Conservation (phyloP, 1,140 invertebrate genomes). For the Coelopa frigida region DNA sequence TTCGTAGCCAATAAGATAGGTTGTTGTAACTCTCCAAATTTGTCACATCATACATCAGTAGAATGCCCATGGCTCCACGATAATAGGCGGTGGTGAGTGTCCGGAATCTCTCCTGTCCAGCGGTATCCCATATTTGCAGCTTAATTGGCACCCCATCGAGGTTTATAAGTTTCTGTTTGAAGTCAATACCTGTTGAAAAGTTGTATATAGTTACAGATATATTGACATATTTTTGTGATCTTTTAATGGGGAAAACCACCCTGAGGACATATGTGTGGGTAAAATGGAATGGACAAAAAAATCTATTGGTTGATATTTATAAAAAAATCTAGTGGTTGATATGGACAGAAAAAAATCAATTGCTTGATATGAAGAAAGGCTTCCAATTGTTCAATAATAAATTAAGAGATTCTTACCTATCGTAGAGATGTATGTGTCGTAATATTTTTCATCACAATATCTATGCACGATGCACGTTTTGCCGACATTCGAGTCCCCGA, state of each 20-base stretch:
- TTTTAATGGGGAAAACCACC: neutral
- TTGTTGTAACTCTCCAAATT: conserved; percentile 82
- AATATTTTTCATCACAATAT: conserved; percentile 84
- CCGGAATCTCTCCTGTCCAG: conserved; percentile 45
- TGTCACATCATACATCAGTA: conserved; percentile 81
- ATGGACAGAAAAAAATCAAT: neutral
- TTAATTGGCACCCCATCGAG: conserved; percentile 78
- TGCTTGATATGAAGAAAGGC: conserved; percentile 5
- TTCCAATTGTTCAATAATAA: conserved; percentile 3
- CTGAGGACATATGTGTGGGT: neutral
- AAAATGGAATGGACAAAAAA: neutral
- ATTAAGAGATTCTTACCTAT: conserved; percentile 60
- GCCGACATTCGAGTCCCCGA: conserved; percentile 86
- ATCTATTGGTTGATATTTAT: too few relatives aligned
- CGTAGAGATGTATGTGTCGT: conserved; percentile 85
- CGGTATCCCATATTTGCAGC: conserved; percentile 81
- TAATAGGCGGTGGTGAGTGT: conserved; percentile 84
- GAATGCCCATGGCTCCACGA: conserved; percentile 77
- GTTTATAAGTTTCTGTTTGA: conserved; percentile 85
- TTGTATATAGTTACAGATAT: neutral
- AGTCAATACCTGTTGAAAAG: conserved; percentile 68
- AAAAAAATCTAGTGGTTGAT: neutral
- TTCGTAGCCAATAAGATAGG: conserved; percentile 77
- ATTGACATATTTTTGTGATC: neutral
- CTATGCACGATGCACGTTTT: conserved; percentile 88